Evolutionary conservation across 2,797 vertebrate genomes (phyloP).

Genomic region (Danio choprae): DNA sequence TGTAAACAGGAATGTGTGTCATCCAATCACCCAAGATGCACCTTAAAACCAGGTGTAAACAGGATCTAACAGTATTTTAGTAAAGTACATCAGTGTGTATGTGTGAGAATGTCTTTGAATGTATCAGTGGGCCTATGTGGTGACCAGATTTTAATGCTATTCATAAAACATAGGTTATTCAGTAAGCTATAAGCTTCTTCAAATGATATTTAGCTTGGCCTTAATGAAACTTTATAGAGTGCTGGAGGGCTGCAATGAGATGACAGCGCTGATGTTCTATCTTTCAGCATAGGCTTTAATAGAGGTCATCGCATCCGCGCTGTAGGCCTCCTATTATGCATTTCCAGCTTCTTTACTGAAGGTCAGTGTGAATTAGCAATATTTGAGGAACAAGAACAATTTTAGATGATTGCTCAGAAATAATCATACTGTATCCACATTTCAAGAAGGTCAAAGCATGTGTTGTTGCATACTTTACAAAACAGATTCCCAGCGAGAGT

Average conservation of each 20-base stretch:
- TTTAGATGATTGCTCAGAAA: background rate
- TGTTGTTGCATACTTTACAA: background rate
- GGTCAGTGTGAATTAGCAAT: constrained; percentile 4
- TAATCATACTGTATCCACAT: background rate
- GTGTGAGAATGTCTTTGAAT: background rate
- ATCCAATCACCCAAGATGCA: no score
- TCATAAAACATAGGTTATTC: background rate
- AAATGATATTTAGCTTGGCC: background rate
- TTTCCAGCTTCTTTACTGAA: background rate
- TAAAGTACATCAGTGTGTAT: no score
- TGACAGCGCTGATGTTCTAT: background rate
- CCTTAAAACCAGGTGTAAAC: no score
- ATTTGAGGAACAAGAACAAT: background rate
- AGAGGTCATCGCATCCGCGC: background rate
- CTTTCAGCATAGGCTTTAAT: background rate
- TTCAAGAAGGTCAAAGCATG: background rate
- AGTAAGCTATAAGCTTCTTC: background rate
- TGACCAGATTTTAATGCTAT: background rate
- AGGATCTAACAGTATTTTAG: no score
- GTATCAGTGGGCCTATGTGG: background rate
- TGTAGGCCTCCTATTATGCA: background rate
- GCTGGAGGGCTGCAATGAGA: background rate
- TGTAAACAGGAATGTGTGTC: no score
- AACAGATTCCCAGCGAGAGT: background rate
- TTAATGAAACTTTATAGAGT: constrained; percentile 2